A percentile compares a stretch with the other conserved stretches of the same genome.
These are phyloP conservation scores for Camponotus pennsylvanicus DNA, from an alignment of 1,140 invertebrate species.

Conservation along the genomic window DNA sequence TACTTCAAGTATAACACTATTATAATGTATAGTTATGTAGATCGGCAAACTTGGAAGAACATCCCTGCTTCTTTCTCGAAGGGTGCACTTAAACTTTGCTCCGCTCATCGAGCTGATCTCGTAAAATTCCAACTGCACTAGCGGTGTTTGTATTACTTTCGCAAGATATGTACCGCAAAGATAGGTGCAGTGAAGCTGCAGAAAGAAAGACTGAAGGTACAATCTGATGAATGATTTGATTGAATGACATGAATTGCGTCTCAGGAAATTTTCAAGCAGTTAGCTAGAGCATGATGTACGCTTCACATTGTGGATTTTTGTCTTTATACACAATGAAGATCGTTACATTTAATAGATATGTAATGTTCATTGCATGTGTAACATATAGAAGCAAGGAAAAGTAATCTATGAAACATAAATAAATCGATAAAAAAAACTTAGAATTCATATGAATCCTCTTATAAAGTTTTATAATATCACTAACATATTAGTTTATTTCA, in stretches of 20 bases:
- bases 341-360: conserved; percentile 22
- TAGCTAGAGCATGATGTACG: background rate
- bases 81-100: conserved; percentile 64
- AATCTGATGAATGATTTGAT: conserved; percentile 12
- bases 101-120: conserved; percentile 50
- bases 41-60: conserved; percentile 39
- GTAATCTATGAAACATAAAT: no score
- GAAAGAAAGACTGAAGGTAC: conserved; percentile 26
- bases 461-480: conserved; percentile 1
- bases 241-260: conserved; percentile 6
- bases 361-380: conserved; percentile 15
- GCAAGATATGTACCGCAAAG: conserved; percentile 7
- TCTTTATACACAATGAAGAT: conserved; percentile 33
- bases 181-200: background rate
- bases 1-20: conserved; percentile 20
- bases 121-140: conserved; percentile 63
- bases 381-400: background rate
- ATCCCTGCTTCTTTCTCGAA: conserved; percentile 34
- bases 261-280: conserved; percentile 15
- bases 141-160: conserved; percentile 55
- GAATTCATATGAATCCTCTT: background rate
- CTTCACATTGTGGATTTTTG: background rate
- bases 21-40: conserved; percentile 57
- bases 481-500: background rate
- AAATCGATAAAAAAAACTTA: background rate